Evolutionary conservation across 2,113 vertebrate genomes (phyloP).

Genomic region (Corythaixoides concolor): DNA sequence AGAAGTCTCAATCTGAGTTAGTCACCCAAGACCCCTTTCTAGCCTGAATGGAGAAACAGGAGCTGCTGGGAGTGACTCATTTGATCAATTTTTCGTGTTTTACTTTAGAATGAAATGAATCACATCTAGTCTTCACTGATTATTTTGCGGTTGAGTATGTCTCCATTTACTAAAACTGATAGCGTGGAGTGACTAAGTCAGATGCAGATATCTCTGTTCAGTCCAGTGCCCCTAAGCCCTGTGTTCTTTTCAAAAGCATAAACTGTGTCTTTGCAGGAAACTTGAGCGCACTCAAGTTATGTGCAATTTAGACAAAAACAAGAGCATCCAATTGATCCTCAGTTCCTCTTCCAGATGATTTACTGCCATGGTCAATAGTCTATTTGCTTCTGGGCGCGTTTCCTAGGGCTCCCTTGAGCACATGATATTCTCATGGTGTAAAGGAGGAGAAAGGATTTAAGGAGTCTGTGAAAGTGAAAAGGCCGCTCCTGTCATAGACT

Average conservation of each 20-base stretch:
- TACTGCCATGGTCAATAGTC: no score
- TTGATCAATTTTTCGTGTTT: background rate
- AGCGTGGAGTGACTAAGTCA: background rate
- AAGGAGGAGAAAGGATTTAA: background rate
- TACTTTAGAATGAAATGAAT: background rate
- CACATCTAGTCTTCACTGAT: background rate
- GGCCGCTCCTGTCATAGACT: background rate
- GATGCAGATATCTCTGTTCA: background rate
- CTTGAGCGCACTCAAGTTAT: background rate
- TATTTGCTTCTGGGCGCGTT: background rate
- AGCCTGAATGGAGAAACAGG: background rate
- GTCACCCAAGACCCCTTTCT: background rate
- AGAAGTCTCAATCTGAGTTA: background rate
- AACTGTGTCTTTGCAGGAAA: background rate
- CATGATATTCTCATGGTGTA: background rate
- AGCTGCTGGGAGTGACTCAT: background rate
- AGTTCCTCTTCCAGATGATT: background rate
- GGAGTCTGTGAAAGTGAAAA: background rate
- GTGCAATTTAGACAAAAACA: background rate
- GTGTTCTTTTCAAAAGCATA: background rate
- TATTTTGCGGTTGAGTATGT: background rate
- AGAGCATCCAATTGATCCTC: background rate
- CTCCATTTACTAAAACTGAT: background rate
- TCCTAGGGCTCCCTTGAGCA: background rate
- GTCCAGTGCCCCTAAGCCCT: background rate